Evolutionary conservation across 2,797 vertebrate genomes (phyloP), one percentile per base, ranked within the genome.

Genomic region (Mareca strepera): DNA sequence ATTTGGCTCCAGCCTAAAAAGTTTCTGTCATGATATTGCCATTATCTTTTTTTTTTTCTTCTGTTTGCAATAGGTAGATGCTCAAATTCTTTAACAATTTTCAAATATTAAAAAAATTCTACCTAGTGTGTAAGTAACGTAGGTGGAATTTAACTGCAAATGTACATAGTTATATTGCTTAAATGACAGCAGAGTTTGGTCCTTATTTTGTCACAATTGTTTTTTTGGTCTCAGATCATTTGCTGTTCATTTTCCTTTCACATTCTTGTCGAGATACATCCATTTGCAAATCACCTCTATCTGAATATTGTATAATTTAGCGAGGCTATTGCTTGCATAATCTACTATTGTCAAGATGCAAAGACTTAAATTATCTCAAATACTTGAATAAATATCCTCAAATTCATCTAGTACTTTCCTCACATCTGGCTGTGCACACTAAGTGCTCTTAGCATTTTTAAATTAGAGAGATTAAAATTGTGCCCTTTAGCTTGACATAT

Each of bases 81-180:
- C 28, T 90, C 15, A 82, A 94, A 80, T 67, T 92, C 52, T 89
- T 88, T 41, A 93, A 67, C 52, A 85, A 46, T 41, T 60, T 82
- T 87, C 37, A 92, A 63, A 67, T 60, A 85, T n/a, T 91, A 35
- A 86, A 46, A 82, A 92, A 79, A 90, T 50, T 55, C 63, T 83
- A 78, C 37, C 31, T 53, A 82, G 69, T 56, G 79, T 55, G 33
- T 62, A 91, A 90, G 76, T 43, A 44, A 53, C n/a, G 39, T 70
- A 88, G 82, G 92, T 52, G 50, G 58, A 87, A 94, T 91, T 92
- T 82, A 92, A 81, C 86, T 90, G 66, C 73, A 94, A 94, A 89
- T 69, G 43, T 76, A 83, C 66, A 58, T 58, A 67, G 68, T 78
- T 83, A 63, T 20, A 75, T 69, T 93, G 50, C 73, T 88, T 81